phyloP scores from a whole-genome alignment of 2,113 vertebrate genomes.

The Peucedramus taeniatus region DNA sequence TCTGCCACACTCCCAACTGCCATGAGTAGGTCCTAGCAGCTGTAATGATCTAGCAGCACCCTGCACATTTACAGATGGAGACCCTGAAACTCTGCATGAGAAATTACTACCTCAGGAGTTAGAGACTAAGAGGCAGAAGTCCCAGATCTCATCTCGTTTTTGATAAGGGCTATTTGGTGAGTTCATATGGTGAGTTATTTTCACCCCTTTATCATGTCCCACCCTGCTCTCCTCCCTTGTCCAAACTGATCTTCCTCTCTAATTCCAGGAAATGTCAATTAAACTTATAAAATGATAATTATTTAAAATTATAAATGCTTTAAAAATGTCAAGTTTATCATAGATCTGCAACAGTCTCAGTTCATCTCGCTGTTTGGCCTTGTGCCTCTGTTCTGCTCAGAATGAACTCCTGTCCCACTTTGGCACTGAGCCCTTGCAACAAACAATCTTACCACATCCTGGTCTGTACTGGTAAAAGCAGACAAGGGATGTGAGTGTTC shows the following conservation, averaged over 20 bases:
- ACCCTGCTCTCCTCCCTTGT: not conserved
- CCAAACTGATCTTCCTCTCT: not conserved
- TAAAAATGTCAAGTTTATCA: not conserved
- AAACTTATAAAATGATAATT: not conserved
- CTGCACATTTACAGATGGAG: not conserved
- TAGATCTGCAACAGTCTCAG: not conserved
- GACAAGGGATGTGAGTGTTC: not conserved
- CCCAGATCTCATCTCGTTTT: not conserved
- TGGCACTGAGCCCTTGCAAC: not conserved
- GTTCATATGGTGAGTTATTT: not conserved
- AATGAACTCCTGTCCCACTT: not conserved
- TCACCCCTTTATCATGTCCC: not conserved
- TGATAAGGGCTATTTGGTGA: not conserved
- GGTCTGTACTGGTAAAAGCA: not conserved
- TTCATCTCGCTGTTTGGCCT: not conserved
- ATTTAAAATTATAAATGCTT: not conserved
- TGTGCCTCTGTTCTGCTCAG: not conserved
- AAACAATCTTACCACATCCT: not conserved
- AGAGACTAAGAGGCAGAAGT: not conserved
- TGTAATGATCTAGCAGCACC: not conserved
- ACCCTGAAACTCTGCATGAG: not conserved
- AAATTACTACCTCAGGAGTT: not conserved
- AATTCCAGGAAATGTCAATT: not conserved
- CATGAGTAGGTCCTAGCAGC: rapidly evolving
- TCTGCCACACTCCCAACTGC: not conserved